Conservation (phyloP, 2,888 invertebrate species). For the Odontothrips loti region DNA sequence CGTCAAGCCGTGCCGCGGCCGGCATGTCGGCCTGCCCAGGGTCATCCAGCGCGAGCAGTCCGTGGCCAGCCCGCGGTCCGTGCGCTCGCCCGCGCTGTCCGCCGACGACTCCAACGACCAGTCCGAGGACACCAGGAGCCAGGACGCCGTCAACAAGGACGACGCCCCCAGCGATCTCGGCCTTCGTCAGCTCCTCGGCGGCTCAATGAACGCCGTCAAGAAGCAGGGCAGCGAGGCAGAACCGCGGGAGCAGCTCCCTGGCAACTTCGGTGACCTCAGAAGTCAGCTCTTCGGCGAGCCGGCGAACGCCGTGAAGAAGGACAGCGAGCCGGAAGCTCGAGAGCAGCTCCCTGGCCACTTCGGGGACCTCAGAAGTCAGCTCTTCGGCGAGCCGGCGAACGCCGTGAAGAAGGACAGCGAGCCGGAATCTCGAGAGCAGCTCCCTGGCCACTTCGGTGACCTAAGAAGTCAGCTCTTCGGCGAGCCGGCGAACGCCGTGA, state of each 20-base stretch:
- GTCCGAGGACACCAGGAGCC: neutral
- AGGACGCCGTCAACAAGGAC: neutral
- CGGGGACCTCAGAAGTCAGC: neutral
- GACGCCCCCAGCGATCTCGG: neutral
- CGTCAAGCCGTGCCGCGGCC: neutral
- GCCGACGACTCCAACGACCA: neutral
- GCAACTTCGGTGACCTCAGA: neutral
- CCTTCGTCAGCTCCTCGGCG: neutral
- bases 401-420: too few relatives aligned
- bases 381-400: too few relatives aligned
- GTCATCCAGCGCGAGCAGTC: neutral
- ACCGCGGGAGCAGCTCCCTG: neutral
- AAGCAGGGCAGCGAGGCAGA: neutral
- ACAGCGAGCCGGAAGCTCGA: neutral
- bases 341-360: neutral
- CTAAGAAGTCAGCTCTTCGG: neutral
- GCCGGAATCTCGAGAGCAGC: neutral
- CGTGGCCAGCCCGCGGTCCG: neutral
- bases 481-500: too few relatives aligned
- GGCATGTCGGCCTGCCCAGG: neutral
- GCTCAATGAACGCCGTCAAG: neutral
- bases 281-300: neutral
- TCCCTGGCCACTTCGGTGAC: neutral
- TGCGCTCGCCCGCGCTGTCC: neutral
- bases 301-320: too few relatives aligned